phyloP scores from a whole-genome alignment of 2,797 vertebrate genomes.

The Pogoniulus pusillus region DNA sequence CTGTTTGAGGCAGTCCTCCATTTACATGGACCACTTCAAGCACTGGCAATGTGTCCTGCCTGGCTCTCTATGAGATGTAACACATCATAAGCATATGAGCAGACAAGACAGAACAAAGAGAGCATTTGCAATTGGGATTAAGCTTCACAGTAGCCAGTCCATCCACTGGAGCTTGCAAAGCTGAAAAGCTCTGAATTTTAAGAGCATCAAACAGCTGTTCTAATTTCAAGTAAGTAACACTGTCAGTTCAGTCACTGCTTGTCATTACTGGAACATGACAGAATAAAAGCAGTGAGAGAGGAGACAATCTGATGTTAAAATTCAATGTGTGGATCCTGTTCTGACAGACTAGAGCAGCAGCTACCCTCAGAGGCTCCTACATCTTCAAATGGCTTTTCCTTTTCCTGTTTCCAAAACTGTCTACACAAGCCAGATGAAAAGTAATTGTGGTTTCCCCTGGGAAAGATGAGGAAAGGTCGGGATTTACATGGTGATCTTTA shows the following conservation, averaged over 20 bases:
- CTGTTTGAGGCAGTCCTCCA: background rate
- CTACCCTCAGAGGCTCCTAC: background rate
- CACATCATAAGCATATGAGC: background rate
- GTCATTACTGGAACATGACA: background rate
- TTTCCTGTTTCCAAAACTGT: background rate
- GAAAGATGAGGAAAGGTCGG: conserved; percentile 41
- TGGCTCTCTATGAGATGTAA: background rate
- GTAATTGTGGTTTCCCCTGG: background rate
- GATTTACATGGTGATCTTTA: conserved; percentile 56
- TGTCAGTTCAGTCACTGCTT: background rate
- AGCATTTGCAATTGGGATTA: conserved; percentile 1
- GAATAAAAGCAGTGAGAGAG: background rate
- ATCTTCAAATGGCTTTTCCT: background rate
- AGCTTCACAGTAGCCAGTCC: background rate
- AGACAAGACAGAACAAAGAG: background rate
- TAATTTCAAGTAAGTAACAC: background rate
- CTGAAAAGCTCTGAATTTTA: background rate
- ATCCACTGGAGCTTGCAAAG: background rate
- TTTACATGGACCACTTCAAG: background rate
- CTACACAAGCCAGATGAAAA: background rate
- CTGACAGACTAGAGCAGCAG: background rate
- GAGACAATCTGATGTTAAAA: background rate
- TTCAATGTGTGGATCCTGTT: background rate
- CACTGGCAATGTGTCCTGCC: background rate
- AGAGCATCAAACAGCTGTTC: conserved; percentile 14